phyloP scores from a whole-genome alignment of 2,797 vertebrate species.

The Rallus crepitans region DNA sequence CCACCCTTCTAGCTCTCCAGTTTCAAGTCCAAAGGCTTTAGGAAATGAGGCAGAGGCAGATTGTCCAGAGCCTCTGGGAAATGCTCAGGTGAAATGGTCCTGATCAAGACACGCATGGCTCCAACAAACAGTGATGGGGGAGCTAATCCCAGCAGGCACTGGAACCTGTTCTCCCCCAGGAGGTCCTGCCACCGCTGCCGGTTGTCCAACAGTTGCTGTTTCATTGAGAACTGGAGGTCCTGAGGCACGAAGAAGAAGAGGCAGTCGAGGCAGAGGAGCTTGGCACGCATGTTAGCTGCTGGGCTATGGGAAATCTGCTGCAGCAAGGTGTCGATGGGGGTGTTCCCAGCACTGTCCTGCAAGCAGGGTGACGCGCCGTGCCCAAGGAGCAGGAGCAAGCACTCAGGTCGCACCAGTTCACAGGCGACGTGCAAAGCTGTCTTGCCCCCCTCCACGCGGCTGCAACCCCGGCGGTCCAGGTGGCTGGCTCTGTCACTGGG shows the following conservation, averaged over 20 bases:
- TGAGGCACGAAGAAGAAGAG: slow-evolving; percentile 88
- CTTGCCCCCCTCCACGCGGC: slow-evolving; percentile 86
- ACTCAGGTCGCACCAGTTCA: slow-evolving; percentile 87
- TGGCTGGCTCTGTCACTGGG: slow-evolving; percentile 64
- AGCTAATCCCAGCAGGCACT: slow-evolving; percentile 85
- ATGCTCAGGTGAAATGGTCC: slow-evolving; percentile 81
- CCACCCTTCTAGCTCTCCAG: slow-evolving; percentile 70
- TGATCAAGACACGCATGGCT: slow-evolving; percentile 89
- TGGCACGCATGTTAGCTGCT: slow-evolving; percentile 53
- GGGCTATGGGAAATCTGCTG: slow-evolving; percentile 70
- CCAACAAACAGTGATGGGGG: slow-evolving; percentile 87
- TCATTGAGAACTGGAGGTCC: slow-evolving; percentile 61
- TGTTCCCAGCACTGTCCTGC: slow-evolving; percentile 76
- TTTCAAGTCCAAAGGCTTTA: slow-evolving; percentile 87
- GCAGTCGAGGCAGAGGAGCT: slow-evolving; percentile 86
- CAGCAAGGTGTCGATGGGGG: slow-evolving; percentile 86
- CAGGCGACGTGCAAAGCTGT: slow-evolving; percentile 88
- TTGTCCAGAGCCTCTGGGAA: slow-evolving; percentile 85
- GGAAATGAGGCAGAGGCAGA: slow-evolving; percentile 87
- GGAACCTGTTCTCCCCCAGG: slow-evolving; percentile 85
- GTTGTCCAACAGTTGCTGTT: slow-evolving; percentile 79
- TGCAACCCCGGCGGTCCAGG: slow-evolving; percentile 86
- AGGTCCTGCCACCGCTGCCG: slow-evolving; percentile 83
- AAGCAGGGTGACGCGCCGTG: slow-evolving; percentile 85
- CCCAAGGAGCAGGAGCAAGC: slow-evolving; percentile 87